Base-by-base conservation (phyloP, 1,140 invertebrate genomes). In the Ericerus pela region DNA sequence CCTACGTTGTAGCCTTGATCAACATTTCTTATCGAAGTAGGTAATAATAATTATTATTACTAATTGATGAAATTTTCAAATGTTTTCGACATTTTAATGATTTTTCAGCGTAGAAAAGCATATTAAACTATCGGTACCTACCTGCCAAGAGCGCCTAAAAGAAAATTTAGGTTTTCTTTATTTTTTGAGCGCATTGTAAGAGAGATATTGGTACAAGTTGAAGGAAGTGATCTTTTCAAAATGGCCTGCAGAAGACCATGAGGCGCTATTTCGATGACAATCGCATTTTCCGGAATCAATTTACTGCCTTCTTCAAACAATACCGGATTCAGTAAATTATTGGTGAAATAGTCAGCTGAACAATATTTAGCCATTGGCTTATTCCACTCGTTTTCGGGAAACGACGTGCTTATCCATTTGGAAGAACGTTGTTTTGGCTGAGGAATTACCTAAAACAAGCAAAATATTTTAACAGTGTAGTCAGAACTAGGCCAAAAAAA, bases 281-380 rank as follows among this genome's bases (percentile, higher is more conserved):
- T 67, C 18, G 78, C 76, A 64, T 78, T 73, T 12, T 65, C 53
- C 4, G 78, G 79, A 33, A 81, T 70, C 59, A 77, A 70, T 30
- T 69, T 65, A 27, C 78, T 58, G 11, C 72, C 76, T 63, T 79
- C 76, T 62, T 79, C 69, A 62, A 82, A 81, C 27, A 78, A 63
- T 3, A 81, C 79, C 24, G 61, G 56, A 16, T 60, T 67, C 26
- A 80, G 69, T 12, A 83, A 68, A 64, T 84, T 84, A 67, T 82
- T 81, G 11, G 80, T 78, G 62, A 80, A 76, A 63, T 84, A 84
- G 16, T 77, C 76, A n/a, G 79, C 72, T n/a, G 79, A 80, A 6
- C 76, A 76, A 26, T 63, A 67, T 47, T 71, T 63, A 0, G 77
- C 76, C 31, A 75, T 55, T 1, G 72, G 66, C 6, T 70, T 54